Conservation (phyloP, 2,797 vertebrate species). For the Arctocebus calabarensis region DNA sequence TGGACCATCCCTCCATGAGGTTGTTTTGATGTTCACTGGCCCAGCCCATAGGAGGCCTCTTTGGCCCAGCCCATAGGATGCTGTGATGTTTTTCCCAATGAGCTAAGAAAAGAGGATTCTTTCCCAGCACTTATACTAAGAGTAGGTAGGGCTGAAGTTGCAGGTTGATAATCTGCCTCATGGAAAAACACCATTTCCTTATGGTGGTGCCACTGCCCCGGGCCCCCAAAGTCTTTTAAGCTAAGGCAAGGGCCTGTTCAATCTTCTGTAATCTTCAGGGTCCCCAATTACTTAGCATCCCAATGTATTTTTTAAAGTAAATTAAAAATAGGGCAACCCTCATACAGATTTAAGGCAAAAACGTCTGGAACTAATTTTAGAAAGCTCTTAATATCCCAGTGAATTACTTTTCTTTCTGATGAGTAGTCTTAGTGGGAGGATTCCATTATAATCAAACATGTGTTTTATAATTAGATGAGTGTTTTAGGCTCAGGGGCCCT, state of each 20-base stretch:
- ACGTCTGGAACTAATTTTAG: not conserved
- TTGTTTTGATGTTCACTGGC: not conserved
- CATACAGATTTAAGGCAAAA: not conserved
- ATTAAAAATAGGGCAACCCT: not conserved
- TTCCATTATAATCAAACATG: conserved; percentile 76
- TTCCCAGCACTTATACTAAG: not conserved
- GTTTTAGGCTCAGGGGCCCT: conserved; percentile 75
- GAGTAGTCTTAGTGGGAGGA: not conserved
- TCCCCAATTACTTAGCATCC: not conserved
- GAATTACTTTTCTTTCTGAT: conserved; percentile 5
- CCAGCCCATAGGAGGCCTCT: not conserved
- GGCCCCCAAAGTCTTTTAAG: not conserved
- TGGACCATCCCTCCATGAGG: not conserved
- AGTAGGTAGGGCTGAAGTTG: not conserved
- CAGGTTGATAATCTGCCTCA: not conserved
- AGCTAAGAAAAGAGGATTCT: conserved; percentile 31
- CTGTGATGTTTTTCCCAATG: not conserved
- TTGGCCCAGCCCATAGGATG: not conserved
- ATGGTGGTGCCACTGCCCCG: too few relatives aligned
- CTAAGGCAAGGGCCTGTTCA: not conserved
- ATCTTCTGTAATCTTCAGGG: not conserved
- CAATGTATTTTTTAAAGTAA: not conserved
- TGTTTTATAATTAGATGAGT: conserved; percentile 71
- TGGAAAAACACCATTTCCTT: not conserved
- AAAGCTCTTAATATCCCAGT: not conserved